Base-by-base conservation (phyloP, 2,797 vertebrate genomes). In the Myotis planiceps region DNA sequence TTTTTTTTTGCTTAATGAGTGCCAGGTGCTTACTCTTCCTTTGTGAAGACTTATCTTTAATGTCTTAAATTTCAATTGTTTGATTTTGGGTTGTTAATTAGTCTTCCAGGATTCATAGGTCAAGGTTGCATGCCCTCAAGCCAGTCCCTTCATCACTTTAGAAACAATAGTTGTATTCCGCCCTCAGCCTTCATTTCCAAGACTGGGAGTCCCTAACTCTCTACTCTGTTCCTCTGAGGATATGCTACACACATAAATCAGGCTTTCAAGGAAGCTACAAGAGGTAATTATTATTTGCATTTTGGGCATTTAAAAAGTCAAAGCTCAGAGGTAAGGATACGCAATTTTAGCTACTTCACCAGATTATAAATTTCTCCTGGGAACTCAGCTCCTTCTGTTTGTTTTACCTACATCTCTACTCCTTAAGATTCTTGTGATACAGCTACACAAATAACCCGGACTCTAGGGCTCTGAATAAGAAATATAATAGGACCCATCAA, bases 251-350 rank as follows among this genome's bases (percentile, higher is more conserved):
- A 96, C 93, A 95, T 96, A 96, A 97, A 96, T 96, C 97, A 97
- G 87, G 60, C 76, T 96, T 97, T 91, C 68, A 47, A 94, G 94
- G 81, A 97, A 97, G 93, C 94, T 97, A 94, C 95, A 95, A 94
- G 90, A 96, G 85, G 97, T 97, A 96, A 97, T 97, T 97, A 96
- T 97, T 97, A 97, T 97, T 97, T 97, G 96, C 81, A 96, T 96
- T 97, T 97, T 49, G 97, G 96, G 97, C 96, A 95, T 97, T 97
- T 96, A 97, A 97, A 97, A 96, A 90, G 96, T 96, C 97, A 96
- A 93, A 95, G 95, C 97, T 96, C 97, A 96, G 92, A 97, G 95
- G 95, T 97, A 88, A 97, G 78, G 95, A 96, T 95, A 94, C 72
- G 94, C 96, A 97, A 96, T 96, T 96, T 90, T 90, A 95, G 90